phyloP scores from a whole-genome alignment of 2,797 vertebrate genomes.

The Acanthornis magna region DNA sequence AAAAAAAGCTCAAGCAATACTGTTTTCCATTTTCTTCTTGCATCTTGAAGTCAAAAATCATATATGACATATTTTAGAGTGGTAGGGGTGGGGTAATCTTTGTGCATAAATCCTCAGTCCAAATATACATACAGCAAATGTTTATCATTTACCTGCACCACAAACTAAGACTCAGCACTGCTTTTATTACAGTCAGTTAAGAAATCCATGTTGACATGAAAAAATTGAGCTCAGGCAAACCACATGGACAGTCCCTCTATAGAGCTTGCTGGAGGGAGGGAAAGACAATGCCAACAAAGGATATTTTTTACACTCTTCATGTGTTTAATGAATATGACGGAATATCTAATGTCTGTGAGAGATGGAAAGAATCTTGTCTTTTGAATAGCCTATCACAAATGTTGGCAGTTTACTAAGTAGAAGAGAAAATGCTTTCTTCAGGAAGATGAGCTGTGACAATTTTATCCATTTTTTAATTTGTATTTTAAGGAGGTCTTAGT shows the following conservation, averaged over 20 bases:
- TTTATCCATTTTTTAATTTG: neutral
- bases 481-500: neutral
- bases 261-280: neutral
- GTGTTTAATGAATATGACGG: neutral
- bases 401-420: neutral
- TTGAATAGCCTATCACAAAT: neutral
- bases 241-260: neutral
- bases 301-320: neutral
- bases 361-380: neutral
- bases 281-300: neutral
- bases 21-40: neutral
- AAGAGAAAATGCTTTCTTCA: neutral
- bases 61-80: neutral
- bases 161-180: neutral
- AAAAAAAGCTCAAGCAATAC: neutral
- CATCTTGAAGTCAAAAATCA: neutral
- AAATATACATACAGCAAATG: neutral
- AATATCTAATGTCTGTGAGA: neutral
- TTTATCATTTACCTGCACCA: neutral
- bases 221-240: neutral
- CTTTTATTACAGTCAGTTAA: neutral
- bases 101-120: fast-evolving
- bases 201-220: neutral
- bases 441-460: neutral
- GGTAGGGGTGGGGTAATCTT: neutral